Percentiles rank a stretch among this genome's conserved stretches.
Evolutionary conservation across 2,888 invertebrate species (phyloP).

Genomic region (Tridacna gigas): DNA sequence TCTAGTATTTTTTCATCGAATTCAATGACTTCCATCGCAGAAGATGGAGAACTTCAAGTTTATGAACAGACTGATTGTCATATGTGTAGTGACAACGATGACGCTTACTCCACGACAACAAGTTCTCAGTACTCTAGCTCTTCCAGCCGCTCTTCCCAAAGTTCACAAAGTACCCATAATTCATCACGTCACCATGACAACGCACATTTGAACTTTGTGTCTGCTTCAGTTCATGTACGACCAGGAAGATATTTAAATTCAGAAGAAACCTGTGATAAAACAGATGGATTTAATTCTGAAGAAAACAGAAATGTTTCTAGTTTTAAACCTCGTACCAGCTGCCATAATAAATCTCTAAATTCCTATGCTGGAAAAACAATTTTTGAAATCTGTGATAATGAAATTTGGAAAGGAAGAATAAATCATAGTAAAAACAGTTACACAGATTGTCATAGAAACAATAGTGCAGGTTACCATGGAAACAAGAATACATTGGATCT

Average conservation of each 20-base stretch:
- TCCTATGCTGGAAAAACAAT: constrained; percentile 57
- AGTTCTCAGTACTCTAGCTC: constrained; percentile 57
- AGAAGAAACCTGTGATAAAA: constrained; percentile 30
- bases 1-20: constrained; percentile 68
- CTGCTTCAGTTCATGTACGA: constrained; percentile 67
- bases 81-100: constrained; percentile 64
- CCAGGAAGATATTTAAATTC: constrained; percentile 41
- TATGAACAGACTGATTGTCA: constrained; percentile 56
- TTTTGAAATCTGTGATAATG: constrained; percentile 66
- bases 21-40: constrained; percentile 71
- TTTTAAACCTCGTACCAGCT: constrained; percentile 17
- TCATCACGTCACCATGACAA: constrained; percentile 36
- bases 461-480: constrained; percentile 18
- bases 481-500: constrained; percentile 65
- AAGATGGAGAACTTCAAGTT: constrained; percentile 55
- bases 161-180: constrained; percentile 49
- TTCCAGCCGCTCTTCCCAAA: constrained; percentile 50
- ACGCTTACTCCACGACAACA: constrained; percentile 54
- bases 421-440: constrained; percentile 27
- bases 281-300: constrained; percentile 5
- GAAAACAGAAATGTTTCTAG: neutral
- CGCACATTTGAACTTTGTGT: constrained; percentile 58
- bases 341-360: constrained; percentile 29
- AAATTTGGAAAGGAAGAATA: constrained; percentile 65
- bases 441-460: constrained; percentile 21